Evolutionary conservation across 2,888 invertebrate genomes (phyloP).

Genomic region (Melanophora roralis): DNA sequence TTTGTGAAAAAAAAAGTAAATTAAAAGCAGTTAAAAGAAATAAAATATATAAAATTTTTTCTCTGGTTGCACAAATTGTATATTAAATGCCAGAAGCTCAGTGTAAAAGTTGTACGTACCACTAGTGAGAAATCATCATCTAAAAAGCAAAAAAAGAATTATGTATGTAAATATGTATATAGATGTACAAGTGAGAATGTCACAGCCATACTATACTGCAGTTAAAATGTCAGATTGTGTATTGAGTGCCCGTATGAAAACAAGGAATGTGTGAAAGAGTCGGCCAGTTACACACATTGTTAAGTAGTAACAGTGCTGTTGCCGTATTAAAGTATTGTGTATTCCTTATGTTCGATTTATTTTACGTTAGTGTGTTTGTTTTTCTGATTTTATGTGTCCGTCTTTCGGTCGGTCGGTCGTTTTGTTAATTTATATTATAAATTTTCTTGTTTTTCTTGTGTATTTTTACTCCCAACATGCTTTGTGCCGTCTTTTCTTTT

Average conservation of each 20-base stretch:
- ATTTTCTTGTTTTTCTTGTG: slow-evolving; percentile 25
- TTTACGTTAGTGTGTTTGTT: slow-evolving; percentile 42
- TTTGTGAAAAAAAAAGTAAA: background rate
- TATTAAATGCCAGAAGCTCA: slow-evolving; percentile 53
- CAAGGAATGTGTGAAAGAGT: slow-evolving; percentile 54
- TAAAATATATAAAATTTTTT: slow-evolving; percentile 33
- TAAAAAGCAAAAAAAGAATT: background rate
- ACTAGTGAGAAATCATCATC: slow-evolving; percentile 39
- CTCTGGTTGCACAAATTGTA: slow-evolving; percentile 68
- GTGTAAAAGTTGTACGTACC: slow-evolving; percentile 25
- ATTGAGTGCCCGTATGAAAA: slow-evolving; percentile 37
- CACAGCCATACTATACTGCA: slow-evolving; percentile 40
- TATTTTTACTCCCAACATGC: slow-evolving; percentile 35
- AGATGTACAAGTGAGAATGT: slow-evolving; percentile 52
- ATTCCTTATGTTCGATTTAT: slow-evolving; percentile 37
- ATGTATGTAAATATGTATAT: slow-evolving; percentile 14
- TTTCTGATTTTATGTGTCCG: slow-evolving; percentile 40
- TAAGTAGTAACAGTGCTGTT: background rate
- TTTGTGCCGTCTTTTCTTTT: background rate
- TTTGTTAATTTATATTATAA: slow-evolving; percentile 40
- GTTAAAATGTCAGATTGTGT: slow-evolving; percentile 38
- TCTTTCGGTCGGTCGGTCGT: slow-evolving; percentile 42
- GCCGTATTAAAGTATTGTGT: slow-evolving; percentile 13
- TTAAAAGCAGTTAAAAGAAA: slow-evolving; percentile 1
- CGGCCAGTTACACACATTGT: slow-evolving; percentile 29